phyloP scores from a whole-genome alignment of 2,888 invertebrate genomes.

The Anthophora plumipes region DNA sequence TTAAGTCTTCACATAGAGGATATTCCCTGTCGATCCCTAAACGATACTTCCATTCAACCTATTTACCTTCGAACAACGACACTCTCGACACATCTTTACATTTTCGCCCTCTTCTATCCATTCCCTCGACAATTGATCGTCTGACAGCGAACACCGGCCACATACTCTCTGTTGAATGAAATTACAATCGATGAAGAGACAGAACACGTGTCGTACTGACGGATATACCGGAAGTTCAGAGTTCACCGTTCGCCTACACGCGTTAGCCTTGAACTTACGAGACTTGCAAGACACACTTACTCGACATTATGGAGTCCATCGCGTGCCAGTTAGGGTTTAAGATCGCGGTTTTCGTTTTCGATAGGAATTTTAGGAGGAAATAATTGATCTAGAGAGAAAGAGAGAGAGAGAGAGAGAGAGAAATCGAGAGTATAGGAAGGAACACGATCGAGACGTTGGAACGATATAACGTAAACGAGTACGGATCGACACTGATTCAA shows the following conservation, averaged over 20 bases:
- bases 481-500: slow-evolving; percentile 67
- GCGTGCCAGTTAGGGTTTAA: not conserved
- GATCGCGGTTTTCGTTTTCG: too few relatives aligned
- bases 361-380: too few relatives aligned
- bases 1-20: slow-evolving; percentile 37
- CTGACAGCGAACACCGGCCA: slow-evolving; percentile 6
- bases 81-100: slow-evolving; percentile 2
- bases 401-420: too few relatives aligned
- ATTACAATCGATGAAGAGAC: slow-evolving; percentile 1
- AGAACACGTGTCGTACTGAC: not conserved
- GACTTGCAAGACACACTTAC: too few relatives aligned
- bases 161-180: not conserved
- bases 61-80: not conserved
- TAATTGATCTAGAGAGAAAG: too few relatives aligned
- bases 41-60: too few relatives aligned
- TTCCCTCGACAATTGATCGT: slow-evolving; percentile 1
- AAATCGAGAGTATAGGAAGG: not conserved
- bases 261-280: slow-evolving; percentile 34
- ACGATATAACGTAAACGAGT: slow-evolving; percentile 59
- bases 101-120: slow-evolving; percentile 5
- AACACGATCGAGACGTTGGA: slow-evolving; percentile 1
- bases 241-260: slow-evolving; percentile 16
- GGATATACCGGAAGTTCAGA: slow-evolving; percentile 5
- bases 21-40: too few relatives aligned
- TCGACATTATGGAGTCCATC: slow-evolving; percentile 29